Percentiles rank a stretch among this genome's conserved stretches.
These are phyloP conservation scores for Lacerta bilineata DNA, from an alignment of 2,797 vertebrate species.

Conservation along the genomic window DNA sequence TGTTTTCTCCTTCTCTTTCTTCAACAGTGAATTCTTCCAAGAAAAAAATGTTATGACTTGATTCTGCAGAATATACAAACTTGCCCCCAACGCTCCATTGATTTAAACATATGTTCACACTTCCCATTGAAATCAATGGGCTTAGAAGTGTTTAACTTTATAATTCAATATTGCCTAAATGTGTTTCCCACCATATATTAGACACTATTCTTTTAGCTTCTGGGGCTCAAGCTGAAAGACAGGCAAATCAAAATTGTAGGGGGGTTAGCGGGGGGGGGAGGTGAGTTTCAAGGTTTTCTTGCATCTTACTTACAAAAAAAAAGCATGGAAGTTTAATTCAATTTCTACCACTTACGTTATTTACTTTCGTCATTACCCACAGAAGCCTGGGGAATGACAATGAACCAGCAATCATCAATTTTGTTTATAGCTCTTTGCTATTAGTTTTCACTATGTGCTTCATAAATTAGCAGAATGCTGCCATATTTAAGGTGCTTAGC, in stretches of 20 bases:
- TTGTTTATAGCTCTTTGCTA: conserved; percentile 28
- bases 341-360: conserved; percentile 34
- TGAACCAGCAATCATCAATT: not conserved
- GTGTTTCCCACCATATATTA: not conserved
- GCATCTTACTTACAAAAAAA: conserved; percentile 14
- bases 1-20: not conserved
- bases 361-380: conserved; percentile 29
- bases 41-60: not conserved
- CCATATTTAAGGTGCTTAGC: conserved; percentile 33
- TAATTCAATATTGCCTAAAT: not conserved
- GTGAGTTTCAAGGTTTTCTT: not conserved
- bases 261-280: not conserved
- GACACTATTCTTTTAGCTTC: not conserved
- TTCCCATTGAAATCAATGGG: not conserved
- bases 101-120: not conserved
- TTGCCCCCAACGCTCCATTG: not conserved
- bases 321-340: conserved; percentile 20
- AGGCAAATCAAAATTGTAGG: conserved; percentile 1
- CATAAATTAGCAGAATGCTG: conserved; percentile 43
- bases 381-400: conserved; percentile 27
- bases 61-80: conserved; percentile 20
- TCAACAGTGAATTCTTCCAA: not conserved
- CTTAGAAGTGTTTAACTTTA: conserved; percentile 5
- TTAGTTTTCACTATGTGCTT: conserved; percentile 37
- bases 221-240: not conserved